These are phyloP conservation scores for Elachura formosa DNA, from an alignment of 2,113 vertebrate genomes.

Conservation along the genomic window DNA sequence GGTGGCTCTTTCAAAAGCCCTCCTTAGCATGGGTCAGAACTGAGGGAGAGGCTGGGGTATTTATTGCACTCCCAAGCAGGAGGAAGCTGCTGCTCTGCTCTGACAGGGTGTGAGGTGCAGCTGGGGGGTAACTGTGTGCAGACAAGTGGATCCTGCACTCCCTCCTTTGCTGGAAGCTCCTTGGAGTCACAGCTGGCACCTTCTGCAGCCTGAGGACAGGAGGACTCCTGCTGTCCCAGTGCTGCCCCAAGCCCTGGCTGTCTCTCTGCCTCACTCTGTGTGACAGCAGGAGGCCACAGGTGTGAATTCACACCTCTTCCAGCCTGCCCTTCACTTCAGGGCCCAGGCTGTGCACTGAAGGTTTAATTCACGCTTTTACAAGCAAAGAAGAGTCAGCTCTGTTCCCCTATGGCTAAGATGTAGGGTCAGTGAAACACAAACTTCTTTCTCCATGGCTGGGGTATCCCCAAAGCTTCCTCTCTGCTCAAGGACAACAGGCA, in stretches of 20 bases:
- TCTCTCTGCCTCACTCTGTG: neutral
- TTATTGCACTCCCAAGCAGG: neutral
- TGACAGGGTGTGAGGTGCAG: fast-evolving
- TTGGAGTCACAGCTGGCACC: neutral
- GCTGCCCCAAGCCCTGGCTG: neutral
- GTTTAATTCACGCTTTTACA: neutral
- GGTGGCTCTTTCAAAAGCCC: neutral
- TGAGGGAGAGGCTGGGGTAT: neutral
- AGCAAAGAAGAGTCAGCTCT: neutral
- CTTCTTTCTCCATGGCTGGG: neutral
- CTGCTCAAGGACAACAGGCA: neutral
- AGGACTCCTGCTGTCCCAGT: neutral
- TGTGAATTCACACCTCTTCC: neutral
- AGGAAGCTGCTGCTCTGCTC: neutral
- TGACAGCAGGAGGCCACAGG: neutral
- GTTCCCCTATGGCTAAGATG: fast-evolving
- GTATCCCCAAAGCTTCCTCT: neutral
- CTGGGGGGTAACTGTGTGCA: neutral
- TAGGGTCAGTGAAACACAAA: neutral
- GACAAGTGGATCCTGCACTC: neutral
- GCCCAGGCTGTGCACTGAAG: neutral
- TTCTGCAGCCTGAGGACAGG: neutral
- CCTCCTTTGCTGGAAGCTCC: neutral
- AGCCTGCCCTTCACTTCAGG: neutral
- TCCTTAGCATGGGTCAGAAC: neutral